A percentile compares a stretch with the other conserved stretches of the same genome.
Conservation (phyloP, 2,113 vertebrate species). For the Myxocyprinus asiaticus region DNA sequence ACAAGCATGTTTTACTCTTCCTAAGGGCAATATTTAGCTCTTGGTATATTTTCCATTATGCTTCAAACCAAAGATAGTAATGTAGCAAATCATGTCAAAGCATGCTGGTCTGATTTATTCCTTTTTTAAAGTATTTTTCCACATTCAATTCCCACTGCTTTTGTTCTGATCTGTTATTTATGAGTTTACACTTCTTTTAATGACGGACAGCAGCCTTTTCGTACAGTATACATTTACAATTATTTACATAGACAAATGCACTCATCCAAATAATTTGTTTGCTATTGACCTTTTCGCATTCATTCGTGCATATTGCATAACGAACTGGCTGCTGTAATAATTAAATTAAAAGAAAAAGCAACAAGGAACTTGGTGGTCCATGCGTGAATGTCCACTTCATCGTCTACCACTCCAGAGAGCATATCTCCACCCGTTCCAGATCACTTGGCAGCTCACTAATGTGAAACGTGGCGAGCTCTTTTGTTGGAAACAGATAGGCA, state of each 20-base stretch:
- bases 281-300: slow-evolving; percentile 1
- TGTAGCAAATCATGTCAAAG: too few species aligned
- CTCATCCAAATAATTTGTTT: not conserved
- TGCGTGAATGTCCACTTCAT: not conserved
- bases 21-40: too few species aligned
- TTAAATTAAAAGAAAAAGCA: not conserved
- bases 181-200: not conserved
- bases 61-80: too few species aligned
- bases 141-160: too few species aligned
- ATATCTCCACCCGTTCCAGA: slow-evolving; percentile 37
- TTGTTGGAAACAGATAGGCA: slow-evolving; percentile 43
- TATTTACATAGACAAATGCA: not conserved
- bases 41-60: too few species aligned
- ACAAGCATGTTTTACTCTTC: too few species aligned
- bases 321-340: not conserved
- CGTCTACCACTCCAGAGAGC: not conserved
- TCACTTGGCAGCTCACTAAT: slow-evolving; percentile 31
- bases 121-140: not conserved
- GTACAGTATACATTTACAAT: not conserved
- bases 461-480: slow-evolving; percentile 49
- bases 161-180: not conserved
- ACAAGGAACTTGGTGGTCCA: not conserved
- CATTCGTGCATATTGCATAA: slow-evolving; percentile 1
- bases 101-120: not conserved
- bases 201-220: not conserved